phyloP scores from a whole-genome alignment of 2,888 invertebrate genomes.

The Ellobium chinense region DNA sequence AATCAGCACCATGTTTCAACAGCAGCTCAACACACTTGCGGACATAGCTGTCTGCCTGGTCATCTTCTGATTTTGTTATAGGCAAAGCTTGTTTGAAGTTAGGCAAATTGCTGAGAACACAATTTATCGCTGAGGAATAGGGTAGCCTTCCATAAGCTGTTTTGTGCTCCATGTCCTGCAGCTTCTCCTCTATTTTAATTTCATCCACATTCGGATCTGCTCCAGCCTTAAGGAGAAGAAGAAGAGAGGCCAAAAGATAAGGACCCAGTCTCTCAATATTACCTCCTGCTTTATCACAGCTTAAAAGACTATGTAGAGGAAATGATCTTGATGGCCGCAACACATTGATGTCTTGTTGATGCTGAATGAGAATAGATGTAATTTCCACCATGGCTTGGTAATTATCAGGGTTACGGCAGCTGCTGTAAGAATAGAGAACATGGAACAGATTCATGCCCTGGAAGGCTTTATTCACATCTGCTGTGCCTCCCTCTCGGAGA shows the following conservation, averaged over 20 bases:
- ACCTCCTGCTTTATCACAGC: conserved; percentile 40
- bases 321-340: conserved; percentile 67
- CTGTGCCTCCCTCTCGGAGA: conserved; percentile 53
- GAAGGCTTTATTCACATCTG: conserved; percentile 58
- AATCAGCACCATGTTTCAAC: conserved; percentile 63
- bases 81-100: conserved; percentile 1
- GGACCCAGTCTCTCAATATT: conserved; percentile 12
- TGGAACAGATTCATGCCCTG: conserved; percentile 74
- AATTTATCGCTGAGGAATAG: conserved; percentile 69
- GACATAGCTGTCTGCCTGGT: conserved; percentile 43
- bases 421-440: conserved; percentile 70
- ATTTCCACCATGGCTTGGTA: conserved; percentile 64
- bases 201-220: conserved; percentile 74
- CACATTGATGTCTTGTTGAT: conserved; percentile 63
- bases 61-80: not conserved
- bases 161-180: conserved; percentile 55
- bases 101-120: conserved; percentile 54
- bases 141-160: conserved; percentile 67
- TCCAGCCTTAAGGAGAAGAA: conserved; percentile 59
- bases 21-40: conserved; percentile 63
- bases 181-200: conserved; percentile 55
- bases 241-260: not conserved
- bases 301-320: conserved; percentile 73
- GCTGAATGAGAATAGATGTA: conserved; percentile 67
- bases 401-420: conserved; percentile 60